A percentile compares a stretch with the other conserved stretches of the same genome.
phyloP scores from a whole-genome alignment of 2,888 invertebrate species.

The Cataglyphis altisquamis region DNA sequence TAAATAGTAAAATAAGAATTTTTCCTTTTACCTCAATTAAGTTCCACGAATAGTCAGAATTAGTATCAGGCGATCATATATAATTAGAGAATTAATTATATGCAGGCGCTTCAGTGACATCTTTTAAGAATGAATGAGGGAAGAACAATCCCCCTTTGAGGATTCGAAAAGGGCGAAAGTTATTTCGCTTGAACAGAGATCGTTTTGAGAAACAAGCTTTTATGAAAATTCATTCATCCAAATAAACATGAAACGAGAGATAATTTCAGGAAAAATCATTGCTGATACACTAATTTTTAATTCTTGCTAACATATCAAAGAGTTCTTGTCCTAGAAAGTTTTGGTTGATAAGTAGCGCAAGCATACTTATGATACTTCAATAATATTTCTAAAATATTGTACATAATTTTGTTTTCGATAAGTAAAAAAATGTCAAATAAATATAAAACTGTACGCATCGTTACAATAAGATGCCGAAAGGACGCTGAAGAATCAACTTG shows the following conservation, averaged over 20 bases:
- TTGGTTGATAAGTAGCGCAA: neutral
- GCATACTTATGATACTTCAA: neutral
- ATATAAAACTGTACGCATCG: neutral
- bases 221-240: conserved; percentile 2
- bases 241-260: neutral
- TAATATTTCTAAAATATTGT: neutral
- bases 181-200: neutral
- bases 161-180: neutral
- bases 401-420: neutral
- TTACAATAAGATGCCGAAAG: neutral
- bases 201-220: neutral
- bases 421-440: neutral
- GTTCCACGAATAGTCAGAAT: neutral
- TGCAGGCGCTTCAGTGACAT: neutral
- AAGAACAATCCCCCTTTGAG: neutral
- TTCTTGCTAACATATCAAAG: neutral
- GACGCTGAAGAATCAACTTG: neutral
- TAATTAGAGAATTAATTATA: conserved; percentile 4
- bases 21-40: neutral
- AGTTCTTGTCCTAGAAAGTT: neutral
- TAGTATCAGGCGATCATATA: neutral
- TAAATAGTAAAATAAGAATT: conserved; percentile 2
- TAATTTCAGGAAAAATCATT: neutral
- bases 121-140: neutral
- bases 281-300: conserved; percentile 12